Conservation (phyloP, 2,797 vertebrate genomes). For the Eupleurogrammus muticus region DNA sequence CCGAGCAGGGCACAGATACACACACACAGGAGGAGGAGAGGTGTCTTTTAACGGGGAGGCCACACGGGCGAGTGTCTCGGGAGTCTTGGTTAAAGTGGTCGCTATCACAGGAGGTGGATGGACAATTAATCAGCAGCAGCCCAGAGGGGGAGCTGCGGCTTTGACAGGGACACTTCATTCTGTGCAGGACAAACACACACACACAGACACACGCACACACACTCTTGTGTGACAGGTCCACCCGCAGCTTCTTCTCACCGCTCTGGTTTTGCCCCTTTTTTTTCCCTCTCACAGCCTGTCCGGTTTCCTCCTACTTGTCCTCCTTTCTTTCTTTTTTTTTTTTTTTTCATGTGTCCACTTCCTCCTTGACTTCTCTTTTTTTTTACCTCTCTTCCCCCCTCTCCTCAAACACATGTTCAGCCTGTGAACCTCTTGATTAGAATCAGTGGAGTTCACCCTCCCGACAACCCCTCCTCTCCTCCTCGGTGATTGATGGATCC, state of each 20-base stretch:
- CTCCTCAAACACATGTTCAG: constrained; percentile 7
- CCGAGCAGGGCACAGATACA: constrained; percentile 64
- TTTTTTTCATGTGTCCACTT: background rate
- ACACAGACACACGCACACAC: constrained; percentile 46
- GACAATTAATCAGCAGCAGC: constrained; percentile 84
- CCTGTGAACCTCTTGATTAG: constrained; percentile 1
- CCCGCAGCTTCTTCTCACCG: constrained; percentile 36
- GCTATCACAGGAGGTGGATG: constrained; percentile 81
- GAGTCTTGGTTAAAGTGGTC: constrained; percentile 81
- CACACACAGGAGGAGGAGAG: constrained; percentile 51
- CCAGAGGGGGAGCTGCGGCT: constrained; percentile 75
- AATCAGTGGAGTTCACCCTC: no score
- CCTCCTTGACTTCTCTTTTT: background rate
- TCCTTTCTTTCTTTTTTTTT: constrained; percentile 19
- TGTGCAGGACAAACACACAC: constrained; percentile 62
- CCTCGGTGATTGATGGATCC: constrained; percentile 78
- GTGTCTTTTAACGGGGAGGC: constrained; percentile 65
- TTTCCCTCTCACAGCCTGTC: constrained; percentile 11
- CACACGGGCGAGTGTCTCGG: constrained; percentile 76
- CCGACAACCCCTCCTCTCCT: no score
- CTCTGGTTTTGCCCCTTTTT: constrained; percentile 38
- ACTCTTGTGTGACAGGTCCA: constrained; percentile 62
- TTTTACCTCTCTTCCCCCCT: background rate
- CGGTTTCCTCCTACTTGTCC: constrained; percentile 35
- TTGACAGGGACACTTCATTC: constrained; percentile 83